Evolutionary conservation across 2,797 vertebrate genomes (phyloP).

Genomic region (Sebastes ruberrimus): DNA sequence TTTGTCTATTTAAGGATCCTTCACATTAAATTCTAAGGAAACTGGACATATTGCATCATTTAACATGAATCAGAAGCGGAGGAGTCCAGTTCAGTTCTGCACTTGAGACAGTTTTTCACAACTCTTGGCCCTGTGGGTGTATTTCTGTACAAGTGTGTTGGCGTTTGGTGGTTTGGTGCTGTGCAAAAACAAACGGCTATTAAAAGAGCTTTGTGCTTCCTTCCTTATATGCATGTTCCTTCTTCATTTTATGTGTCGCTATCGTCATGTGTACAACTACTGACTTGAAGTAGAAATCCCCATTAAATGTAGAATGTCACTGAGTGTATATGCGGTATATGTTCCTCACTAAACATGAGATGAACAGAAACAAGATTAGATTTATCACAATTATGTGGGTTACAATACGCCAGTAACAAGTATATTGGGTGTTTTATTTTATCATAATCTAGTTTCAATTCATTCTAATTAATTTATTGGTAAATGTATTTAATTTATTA

Average conservation of each 20-base stretch:
- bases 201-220: constrained; percentile 66
- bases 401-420: neutral
- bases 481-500: neutral
- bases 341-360: neutral
- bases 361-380: neutral
- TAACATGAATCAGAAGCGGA: neutral
- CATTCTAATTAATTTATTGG: neutral
- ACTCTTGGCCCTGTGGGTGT: neutral
- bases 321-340: neutral
- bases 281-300: constrained; percentile 2
- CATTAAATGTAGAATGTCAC: neutral
- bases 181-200: constrained; percentile 47
- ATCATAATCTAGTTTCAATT: neutral
- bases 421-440: neutral
- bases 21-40: neutral
- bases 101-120: neutral
- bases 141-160: constrained; percentile 23
- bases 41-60: neutral
- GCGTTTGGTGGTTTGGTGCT: constrained; percentile 43
- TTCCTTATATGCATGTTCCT: constrained; percentile 48
- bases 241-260: constrained; percentile 29
- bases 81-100: neutral
- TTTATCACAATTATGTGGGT: neutral
- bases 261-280: neutral
- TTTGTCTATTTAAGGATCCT: neutral